A percentile compares a stretch with the other conserved stretches of the same genome.
Evolutionary conservation across 1,140 invertebrate species (phyloP).

Genomic region (Saccostrea cuccullata): DNA sequence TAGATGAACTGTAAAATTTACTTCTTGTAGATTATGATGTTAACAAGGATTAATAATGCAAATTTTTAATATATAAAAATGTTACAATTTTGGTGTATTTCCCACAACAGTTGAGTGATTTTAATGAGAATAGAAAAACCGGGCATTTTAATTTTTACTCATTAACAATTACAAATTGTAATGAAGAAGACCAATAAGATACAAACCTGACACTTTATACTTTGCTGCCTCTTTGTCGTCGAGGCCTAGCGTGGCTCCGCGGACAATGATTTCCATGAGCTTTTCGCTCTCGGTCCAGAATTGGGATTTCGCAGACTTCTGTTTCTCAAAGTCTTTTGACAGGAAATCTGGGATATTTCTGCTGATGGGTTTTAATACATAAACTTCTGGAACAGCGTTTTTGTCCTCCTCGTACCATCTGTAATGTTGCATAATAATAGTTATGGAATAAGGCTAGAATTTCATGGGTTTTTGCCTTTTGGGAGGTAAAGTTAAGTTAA

Average conservation of each 20-base stretch:
- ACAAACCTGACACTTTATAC: constrained; percentile 59
- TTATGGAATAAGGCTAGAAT: too few species aligned
- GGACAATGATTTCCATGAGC: constrained; percentile 58
- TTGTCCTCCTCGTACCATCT: constrained; percentile 86
- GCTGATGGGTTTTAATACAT: constrained; percentile 83
- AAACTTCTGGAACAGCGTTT: constrained; percentile 86
- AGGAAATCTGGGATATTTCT: constrained; percentile 60
- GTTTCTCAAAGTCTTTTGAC: constrained; percentile 53
- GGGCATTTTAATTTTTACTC: too few species aligned
- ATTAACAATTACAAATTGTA: too few species aligned
- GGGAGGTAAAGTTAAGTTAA: too few species aligned
- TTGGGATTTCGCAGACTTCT: constrained; percentile 52
- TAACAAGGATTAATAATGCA: too few species aligned
- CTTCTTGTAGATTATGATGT: too few species aligned
- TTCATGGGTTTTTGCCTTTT: too few species aligned
- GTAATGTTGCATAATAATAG: neutral
- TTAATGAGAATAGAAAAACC: neutral
- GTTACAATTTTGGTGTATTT: too few species aligned
- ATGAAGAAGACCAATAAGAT: neutral
- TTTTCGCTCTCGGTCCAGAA: constrained; percentile 61
- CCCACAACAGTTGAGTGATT: too few species aligned
- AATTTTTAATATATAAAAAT: too few species aligned
- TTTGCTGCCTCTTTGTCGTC: constrained; percentile 55
- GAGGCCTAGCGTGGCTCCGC: constrained; percentile 53
- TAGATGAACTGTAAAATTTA: too few species aligned